phyloP scores from a whole-genome alignment of 2,888 invertebrate species.

The Neoitamus cyanurus region DNA sequence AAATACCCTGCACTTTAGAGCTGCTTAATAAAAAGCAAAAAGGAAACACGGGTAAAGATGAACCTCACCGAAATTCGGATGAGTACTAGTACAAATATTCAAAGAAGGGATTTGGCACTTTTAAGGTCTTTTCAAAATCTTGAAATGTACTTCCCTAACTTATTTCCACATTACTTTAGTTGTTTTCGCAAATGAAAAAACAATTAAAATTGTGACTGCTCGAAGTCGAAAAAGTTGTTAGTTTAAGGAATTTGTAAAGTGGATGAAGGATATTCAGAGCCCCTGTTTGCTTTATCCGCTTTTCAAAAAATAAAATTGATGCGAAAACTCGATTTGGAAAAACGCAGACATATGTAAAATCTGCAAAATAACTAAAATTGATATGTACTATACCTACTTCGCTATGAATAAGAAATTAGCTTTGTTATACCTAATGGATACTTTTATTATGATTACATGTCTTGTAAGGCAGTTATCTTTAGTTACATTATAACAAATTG shows the following conservation, averaged over 20 bases:
- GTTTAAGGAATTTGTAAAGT: neutral
- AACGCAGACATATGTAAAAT: neutral
- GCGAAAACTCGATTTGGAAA: neutral
- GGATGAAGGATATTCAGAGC: constrained; percentile 9
- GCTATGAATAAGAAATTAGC: neutral
- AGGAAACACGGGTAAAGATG: neutral
- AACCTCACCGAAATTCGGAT: neutral
- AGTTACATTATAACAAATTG: neutral
- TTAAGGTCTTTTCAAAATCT: neutral
- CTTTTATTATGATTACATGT: neutral
- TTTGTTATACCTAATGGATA: neutral
- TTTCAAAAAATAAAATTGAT: neutral
- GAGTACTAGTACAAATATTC: neutral
- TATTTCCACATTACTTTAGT: neutral
- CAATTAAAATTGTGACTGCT: neutral
- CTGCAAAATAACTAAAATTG: neutral
- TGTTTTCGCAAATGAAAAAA: neutral
- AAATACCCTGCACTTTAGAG: neutral
- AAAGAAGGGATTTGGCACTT: neutral
- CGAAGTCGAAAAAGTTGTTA: neutral
- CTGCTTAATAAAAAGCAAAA: neutral
- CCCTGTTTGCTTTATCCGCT: neutral
- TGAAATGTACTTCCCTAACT: neutral
- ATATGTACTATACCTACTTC: neutral
- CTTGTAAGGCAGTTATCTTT: neutral